phyloP scores from a whole-genome alignment of 1,140 invertebrate genomes.

The Drosophila arizonae region DNA sequence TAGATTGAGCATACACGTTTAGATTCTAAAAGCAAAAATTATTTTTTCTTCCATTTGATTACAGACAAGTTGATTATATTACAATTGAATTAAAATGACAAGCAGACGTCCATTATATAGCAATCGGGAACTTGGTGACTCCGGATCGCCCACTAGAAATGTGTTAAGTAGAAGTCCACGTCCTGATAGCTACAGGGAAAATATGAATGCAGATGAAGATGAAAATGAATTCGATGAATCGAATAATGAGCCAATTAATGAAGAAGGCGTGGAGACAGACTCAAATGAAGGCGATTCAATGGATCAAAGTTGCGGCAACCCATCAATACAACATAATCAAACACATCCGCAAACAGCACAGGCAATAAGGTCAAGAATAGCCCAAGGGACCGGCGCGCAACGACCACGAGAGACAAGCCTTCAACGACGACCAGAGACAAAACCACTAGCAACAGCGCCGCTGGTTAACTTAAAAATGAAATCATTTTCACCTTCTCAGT shows the following conservation, averaged over 20 bases:
- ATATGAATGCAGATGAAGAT: background rate
- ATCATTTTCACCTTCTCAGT: background rate
- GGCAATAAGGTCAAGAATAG: too few relatives aligned
- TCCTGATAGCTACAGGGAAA: background rate
- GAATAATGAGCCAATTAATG: background rate
- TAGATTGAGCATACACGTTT: background rate
- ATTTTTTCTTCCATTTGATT: background rate
- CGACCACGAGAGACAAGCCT: background rate
- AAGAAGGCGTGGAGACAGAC: background rate
- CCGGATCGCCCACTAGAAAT: constrained; percentile 1
- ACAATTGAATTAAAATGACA: constrained; percentile 3
- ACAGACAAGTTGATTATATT: background rate
- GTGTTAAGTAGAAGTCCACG: background rate
- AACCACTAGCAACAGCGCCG: background rate
- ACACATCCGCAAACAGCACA: too few relatives aligned
- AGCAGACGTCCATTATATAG: constrained; percentile 10
- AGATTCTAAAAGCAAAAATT: background rate
- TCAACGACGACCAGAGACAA: background rate
- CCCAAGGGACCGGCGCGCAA: too few relatives aligned
- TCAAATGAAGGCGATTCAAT: background rate
- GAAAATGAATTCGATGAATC: constrained; percentile 19
- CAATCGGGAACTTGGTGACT: background rate
- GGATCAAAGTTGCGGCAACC: background rate
- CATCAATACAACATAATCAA: background rate
- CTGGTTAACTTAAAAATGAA: background rate